Evolutionary conservation across 2,888 invertebrate genomes (phyloP).

Genomic region (Sthenelais limicola): DNA sequence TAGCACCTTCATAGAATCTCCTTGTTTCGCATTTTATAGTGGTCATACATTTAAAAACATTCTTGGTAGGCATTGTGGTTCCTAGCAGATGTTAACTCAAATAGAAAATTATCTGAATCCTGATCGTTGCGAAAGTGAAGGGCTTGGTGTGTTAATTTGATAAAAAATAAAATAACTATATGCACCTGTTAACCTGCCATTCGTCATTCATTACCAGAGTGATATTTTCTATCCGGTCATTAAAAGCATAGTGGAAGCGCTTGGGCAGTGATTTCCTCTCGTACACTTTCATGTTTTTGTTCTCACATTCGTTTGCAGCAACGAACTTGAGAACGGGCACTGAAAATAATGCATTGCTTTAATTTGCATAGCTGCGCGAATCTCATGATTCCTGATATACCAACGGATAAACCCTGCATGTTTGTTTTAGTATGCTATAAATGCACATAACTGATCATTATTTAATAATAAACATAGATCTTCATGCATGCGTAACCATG

Average conservation of each 20-base stretch:
- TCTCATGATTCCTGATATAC: background rate
- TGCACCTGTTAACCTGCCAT: slow-evolving; percentile 47
- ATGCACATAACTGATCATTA: too few species aligned
- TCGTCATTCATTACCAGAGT: slow-evolving; percentile 59
- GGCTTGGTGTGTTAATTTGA: too few species aligned
- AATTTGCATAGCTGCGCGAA: background rate
- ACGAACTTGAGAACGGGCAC: slow-evolving; percentile 39
- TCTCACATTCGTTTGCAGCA: slow-evolving; percentile 37
- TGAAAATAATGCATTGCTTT: background rate
- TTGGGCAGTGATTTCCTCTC: slow-evolving; percentile 65
- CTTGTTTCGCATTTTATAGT: too few species aligned
- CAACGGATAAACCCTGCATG: background rate
- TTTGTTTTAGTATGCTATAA: too few species aligned
- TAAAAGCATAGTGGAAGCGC: slow-evolving; percentile 68
- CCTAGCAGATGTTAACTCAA: background rate
- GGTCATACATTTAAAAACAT: too few species aligned
- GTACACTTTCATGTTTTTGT: slow-evolving; percentile 59
- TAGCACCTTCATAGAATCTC: too few species aligned
- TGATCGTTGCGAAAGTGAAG: too few species aligned
- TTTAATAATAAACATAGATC: too few species aligned
- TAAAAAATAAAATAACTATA: too few species aligned
- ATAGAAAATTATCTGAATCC: background rate
- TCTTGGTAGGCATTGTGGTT: too few species aligned
- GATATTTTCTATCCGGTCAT: slow-evolving; percentile 64
- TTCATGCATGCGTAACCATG: too few species aligned